Conservation (phyloP, 2,888 invertebrate species). For the Caenorhabditis wallacei region DNA sequence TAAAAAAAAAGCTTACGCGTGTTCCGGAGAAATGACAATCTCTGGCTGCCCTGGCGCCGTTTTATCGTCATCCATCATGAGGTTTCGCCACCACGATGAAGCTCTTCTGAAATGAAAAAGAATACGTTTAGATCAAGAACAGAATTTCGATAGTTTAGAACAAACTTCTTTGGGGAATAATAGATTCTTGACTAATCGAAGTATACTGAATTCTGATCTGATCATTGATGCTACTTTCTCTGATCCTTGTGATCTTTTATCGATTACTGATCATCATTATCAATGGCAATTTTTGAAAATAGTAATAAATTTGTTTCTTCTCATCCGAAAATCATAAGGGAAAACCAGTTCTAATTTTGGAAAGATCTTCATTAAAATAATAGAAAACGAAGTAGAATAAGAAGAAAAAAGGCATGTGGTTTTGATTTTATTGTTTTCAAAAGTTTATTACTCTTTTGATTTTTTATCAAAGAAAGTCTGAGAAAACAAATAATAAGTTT, state of each 20-base stretch:
- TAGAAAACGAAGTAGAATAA: not conserved
- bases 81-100: slow-evolving; percentile 73
- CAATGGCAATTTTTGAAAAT: slow-evolving; percentile 38
- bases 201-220: slow-evolving; percentile 18
- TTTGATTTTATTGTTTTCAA: slow-evolving; percentile 24
- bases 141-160: not conserved
- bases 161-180: not conserved
- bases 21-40: slow-evolving; percentile 66
- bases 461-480: slow-evolving; percentile 10
- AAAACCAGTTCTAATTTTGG: not conserved
- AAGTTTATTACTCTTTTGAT: slow-evolving; percentile 45
- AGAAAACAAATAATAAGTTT: slow-evolving; percentile 10
- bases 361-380: slow-evolving; percentile 7
- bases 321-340: slow-evolving; percentile 9
- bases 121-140: not conserved
- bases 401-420: slow-evolving; percentile 20
- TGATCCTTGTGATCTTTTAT: slow-evolving; percentile 35
- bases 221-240: slow-evolving; percentile 29
- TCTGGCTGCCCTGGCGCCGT: slow-evolving; percentile 65
- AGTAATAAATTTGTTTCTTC: slow-evolving; percentile 12
- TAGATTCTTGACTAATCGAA: slow-evolving; percentile 3
- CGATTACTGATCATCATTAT: slow-evolving; percentile 29
- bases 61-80: slow-evolving; percentile 73
- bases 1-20: slow-evolving; percentile 51
- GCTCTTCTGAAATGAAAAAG: slow-evolving; percentile 55